Percentiles rank a stretch among this genome's conserved stretches.
Conservation (phyloP, 2,888 invertebrate species). For the Teleogryllus oceanicus region DNA sequence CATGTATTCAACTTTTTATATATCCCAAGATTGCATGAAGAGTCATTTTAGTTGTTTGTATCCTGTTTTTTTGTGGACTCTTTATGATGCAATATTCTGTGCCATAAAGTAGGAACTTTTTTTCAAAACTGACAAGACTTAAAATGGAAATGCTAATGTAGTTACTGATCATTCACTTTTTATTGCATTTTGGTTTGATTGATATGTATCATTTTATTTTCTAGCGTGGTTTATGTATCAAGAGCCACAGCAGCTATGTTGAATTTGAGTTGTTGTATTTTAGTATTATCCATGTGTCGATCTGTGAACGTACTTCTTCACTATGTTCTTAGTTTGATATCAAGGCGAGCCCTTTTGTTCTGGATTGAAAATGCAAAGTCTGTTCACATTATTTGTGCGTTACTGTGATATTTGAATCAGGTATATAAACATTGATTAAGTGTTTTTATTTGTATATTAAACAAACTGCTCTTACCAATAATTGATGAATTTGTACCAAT, state of each 20-base stretch:
- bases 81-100: no score
- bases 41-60: no score
- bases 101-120: no score
- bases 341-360: slow-evolving; percentile 50
- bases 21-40: no score
- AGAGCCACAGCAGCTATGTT: slow-evolving; percentile 53
- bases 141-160: neutral
- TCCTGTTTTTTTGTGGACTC: no score
- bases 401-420: slow-evolving; percentile 52
- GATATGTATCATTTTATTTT: neutral
- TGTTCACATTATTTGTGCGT: slow-evolving; percentile 55
- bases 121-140: no score
- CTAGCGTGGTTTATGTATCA: slow-evolving; percentile 53
- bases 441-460: slow-evolving; percentile 11
- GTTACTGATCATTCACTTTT: neutral
- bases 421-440: slow-evolving; percentile 44
- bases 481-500: slow-evolving; percentile 30
- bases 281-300: slow-evolving; percentile 55
- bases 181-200: neutral
- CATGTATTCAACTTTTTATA: no score
- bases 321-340: slow-evolving; percentile 47
- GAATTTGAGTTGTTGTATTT: slow-evolving; percentile 42
- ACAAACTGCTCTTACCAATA: no score
- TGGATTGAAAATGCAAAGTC: slow-evolving; percentile 55
- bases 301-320: slow-evolving; percentile 52